These are phyloP conservation scores for Sarcophaga variegata DNA, from an alignment of 2,888 invertebrate species.

Conservation along the genomic window DNA sequence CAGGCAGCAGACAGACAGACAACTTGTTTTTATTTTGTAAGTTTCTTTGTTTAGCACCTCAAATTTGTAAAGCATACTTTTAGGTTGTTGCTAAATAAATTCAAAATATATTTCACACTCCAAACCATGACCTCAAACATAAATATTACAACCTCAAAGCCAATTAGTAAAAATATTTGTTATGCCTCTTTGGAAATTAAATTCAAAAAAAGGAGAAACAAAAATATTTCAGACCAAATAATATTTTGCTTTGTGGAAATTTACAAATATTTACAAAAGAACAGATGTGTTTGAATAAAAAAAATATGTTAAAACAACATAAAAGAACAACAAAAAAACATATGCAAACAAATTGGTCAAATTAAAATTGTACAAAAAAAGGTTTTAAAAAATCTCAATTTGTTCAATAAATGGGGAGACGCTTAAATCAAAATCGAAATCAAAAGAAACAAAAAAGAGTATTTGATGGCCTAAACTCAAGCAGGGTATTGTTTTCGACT, in stretches of 20 bases:
- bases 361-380: constrained; percentile 39
- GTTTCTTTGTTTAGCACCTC: no score
- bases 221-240: constrained; percentile 29
- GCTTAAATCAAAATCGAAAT: no score
- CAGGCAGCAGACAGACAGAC: constrained; percentile 23
- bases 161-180: constrained; percentile 65
- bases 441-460: no score
- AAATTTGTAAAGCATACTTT: constrained; percentile 18
- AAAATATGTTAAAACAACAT: background rate
- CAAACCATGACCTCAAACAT: constrained; percentile 61
- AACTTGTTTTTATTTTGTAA: background rate
- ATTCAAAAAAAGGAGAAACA: background rate
- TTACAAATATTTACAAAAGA: constrained; percentile 59
- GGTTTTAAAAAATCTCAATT: background rate
- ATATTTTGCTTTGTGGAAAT: constrained; percentile 29
- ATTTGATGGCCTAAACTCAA: no score
- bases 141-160: constrained; percentile 63
- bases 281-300: no score
- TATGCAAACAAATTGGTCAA: constrained; percentile 49
- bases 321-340: background rate
- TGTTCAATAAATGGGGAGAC: background rate
- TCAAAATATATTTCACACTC: constrained; percentile 33
- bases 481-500: no score
- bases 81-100: constrained; percentile 9
- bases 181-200: constrained; percentile 21